Percentiles rank a stretch among this genome's conserved stretches.
These are phyloP conservation scores for Cephalophus harveyi DNA, from an alignment of 2,113 vertebrate genomes.

Conservation along the genomic window DNA sequence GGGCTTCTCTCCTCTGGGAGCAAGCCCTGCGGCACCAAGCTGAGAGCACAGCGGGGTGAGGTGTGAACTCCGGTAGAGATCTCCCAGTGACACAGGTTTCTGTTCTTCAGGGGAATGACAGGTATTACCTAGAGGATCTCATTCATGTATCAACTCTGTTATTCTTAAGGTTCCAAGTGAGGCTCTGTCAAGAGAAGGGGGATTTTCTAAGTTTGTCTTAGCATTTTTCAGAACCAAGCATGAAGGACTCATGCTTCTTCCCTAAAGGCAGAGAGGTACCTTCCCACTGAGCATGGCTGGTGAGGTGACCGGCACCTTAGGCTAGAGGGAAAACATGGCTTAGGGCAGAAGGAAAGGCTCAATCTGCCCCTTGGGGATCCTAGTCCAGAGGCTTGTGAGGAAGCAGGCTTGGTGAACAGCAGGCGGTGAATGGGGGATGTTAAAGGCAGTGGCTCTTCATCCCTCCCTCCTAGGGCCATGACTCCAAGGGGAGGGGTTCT, in stretches of 20 bases:
- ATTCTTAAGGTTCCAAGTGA: background rate
- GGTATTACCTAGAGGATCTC: background rate
- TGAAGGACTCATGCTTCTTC: background rate
- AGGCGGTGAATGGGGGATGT: background rate
- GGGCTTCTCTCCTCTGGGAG: background rate
- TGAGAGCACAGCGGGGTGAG: background rate
- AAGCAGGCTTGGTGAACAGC: background rate
- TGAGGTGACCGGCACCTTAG: background rate
- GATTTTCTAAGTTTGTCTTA: background rate
- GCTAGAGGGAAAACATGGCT: background rate
- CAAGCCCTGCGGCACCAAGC: background rate
- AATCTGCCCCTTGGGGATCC: background rate
- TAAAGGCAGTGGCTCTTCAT: background rate
- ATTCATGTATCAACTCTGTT: no score
- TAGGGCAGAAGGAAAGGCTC: background rate
- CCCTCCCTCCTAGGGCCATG: no score
- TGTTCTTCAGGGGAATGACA: background rate
- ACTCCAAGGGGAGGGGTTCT: background rate
- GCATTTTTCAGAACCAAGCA: conserved; percentile 4
- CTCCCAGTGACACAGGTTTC: background rate
- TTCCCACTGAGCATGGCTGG: background rate
- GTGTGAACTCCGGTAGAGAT: background rate
- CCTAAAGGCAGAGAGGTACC: background rate
- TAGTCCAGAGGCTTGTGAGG: background rate
- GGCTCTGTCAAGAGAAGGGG: background rate